These are phyloP conservation scores for Ceriagrion tenellum DNA, from an alignment of 2,888 invertebrate species.

Conservation along the genomic window DNA sequence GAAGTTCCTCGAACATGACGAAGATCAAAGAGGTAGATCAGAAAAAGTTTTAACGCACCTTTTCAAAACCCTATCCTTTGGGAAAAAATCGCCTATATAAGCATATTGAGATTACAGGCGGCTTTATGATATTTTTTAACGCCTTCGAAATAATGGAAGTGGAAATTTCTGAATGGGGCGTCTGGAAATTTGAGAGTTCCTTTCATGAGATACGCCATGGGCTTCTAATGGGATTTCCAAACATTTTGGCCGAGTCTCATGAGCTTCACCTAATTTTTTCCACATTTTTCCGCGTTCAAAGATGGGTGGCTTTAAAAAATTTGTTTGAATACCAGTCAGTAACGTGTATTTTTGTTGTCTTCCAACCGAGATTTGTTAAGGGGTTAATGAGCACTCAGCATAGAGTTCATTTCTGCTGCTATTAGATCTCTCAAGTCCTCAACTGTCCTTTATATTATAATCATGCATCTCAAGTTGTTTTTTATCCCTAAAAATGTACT, in stretches of 20 bases:
- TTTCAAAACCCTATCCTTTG: not conserved
- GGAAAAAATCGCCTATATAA: not conserved
- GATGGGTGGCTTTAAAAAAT: not conserved
- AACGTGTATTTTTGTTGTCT: too few species aligned
- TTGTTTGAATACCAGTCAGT: too few species aligned
- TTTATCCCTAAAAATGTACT: too few species aligned
- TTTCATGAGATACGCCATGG: not conserved
- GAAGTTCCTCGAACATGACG: not conserved
- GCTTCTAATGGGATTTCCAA: not conserved
- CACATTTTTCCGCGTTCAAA: not conserved
- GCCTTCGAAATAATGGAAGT: not conserved
- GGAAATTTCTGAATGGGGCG: not conserved
- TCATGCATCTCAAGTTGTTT: too few species aligned
- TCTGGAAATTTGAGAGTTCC: not conserved
- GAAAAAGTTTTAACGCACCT: not conserved
- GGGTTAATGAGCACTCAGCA: too few species aligned
- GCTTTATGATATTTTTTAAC: not conserved
- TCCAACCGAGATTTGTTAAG: too few species aligned
- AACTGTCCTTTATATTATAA: too few species aligned
- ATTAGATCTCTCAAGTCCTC: too few species aligned
- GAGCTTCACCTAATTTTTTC: not conserved
- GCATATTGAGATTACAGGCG: not conserved
- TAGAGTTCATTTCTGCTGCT: too few species aligned
- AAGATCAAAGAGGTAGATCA: not conserved
- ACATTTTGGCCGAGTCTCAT: not conserved